Evolutionary conservation across 2,797 vertebrate genomes (phyloP), one percentile per base, ranked within the genome.

Genomic region (Otus scops): DNA sequence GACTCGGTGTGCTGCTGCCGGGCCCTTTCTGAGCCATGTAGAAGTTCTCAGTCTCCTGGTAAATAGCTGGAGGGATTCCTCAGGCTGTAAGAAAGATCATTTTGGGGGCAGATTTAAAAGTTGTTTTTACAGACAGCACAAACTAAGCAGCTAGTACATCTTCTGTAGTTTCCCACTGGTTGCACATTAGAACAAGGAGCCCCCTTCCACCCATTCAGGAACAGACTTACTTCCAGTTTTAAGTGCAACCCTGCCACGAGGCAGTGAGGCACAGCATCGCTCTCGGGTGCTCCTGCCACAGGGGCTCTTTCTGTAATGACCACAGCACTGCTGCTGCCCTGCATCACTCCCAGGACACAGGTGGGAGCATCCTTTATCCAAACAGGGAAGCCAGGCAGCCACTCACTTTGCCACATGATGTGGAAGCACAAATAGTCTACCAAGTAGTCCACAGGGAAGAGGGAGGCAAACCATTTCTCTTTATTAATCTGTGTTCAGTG

Each of bases 1-100:
- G 30, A 13, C 14, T 13, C 7, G 0, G 0, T 16, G 41, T 51
- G 54, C 69, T 75, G 70, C 50, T 65, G 30, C 24, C 2, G 4
- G 28, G 11, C 15, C 34, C 54, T 47, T 84, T 67, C 38, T 32
- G 63, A 64, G 51, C 20, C 45, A n/a, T 4, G 4, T 6, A 34
- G 48, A 13, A 41, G 30, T 48, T 76, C 69, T 28, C 38, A 39
- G 1, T 26, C 30, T 56, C 59, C 65, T 27, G 48, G 20, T 6
- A 73, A 74, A 83, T 20, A 26, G 41, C 23, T 38, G 45, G 12
- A 34, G 9, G 21, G 27, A 43, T 80, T 41, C 36, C 39, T 51
- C 21, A 48, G 34, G 28, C 9, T 38, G 14, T 15, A 26, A 32
- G 12, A 60, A 87, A 47, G 36, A 47, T 32, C 50, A 28, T 64